Conservation (phyloP, 1,140 invertebrate species). For the Saccostrea cuccullata region DNA sequence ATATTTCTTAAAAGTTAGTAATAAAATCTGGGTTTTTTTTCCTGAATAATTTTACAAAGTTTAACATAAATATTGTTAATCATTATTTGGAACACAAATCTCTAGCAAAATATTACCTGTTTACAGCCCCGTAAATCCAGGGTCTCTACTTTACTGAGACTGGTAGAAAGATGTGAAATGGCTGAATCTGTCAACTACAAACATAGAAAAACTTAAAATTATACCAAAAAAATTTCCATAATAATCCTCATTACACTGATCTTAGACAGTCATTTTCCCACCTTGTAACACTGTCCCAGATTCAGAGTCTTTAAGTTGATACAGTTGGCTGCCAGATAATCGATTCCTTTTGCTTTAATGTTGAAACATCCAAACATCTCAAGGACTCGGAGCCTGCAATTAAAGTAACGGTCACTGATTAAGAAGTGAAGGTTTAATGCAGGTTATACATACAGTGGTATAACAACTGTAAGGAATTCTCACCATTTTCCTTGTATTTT, state of each 20-base stretch:
- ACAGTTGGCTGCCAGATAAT: constrained; percentile 68
- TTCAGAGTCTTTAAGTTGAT: constrained; percentile 70
- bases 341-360: constrained; percentile 68
- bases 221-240: background rate
- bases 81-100: too few species aligned
- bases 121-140: constrained; percentile 76
- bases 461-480: too few species aligned
- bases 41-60: too few species aligned
- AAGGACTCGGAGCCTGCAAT: constrained; percentile 61
- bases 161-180: constrained; percentile 40
- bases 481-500: constrained; percentile 72
- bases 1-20: too few species aligned
- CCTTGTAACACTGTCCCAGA: constrained; percentile 77
- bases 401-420: background rate
- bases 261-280: constrained; percentile 40
- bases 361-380: constrained; percentile 77
- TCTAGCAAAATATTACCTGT: constrained; percentile 59
- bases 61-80: too few species aligned
- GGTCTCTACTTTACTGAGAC: constrained; percentile 69
- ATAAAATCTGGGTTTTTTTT: too few species aligned
- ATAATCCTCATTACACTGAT: background rate
- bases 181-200: constrained; percentile 7
- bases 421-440: too few species aligned
- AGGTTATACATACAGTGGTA: too few species aligned
- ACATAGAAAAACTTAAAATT: background rate